These are phyloP conservation scores for Athene cunicularia DNA, from an alignment of 2,113 vertebrate species.

Conservation along the genomic window DNA sequence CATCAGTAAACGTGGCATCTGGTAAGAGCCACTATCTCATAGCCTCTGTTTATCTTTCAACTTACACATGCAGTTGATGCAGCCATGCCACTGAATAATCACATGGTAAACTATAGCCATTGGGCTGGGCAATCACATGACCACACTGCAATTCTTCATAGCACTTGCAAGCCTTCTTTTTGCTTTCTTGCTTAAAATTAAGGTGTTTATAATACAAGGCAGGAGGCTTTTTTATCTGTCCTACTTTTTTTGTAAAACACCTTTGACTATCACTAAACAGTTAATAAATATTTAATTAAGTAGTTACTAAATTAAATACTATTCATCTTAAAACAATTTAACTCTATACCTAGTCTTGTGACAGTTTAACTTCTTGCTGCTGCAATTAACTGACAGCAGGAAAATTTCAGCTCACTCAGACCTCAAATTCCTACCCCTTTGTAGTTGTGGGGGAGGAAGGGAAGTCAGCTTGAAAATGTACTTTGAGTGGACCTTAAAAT, in stretches of 20 bases:
- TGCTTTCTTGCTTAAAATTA: neutral
- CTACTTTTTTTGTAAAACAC: neutral
- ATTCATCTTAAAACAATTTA: neutral
- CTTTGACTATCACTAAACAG: neutral
- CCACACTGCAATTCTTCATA: accelerated
- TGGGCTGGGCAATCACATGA: neutral
- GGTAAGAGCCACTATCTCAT: neutral
- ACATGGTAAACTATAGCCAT: neutral
- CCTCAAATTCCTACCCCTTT: neutral
- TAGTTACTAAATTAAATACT: neutral
- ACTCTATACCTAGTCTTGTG: neutral
- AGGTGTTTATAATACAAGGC: neutral
- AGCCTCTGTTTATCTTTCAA: neutral
- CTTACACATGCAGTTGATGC: neutral
- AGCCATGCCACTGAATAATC: neutral
- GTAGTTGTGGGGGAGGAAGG: neutral
- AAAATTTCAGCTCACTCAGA: neutral
- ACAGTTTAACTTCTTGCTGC: neutral
- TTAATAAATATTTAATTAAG: neutral
- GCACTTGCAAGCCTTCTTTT: accelerated
- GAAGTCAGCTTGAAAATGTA: neutral
- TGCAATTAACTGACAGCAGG: neutral
- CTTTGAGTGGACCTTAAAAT: neutral
- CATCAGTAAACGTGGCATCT: neutral
- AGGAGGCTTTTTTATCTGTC: neutral